Percentiles rank a stretch among this genome's conserved stretches.
These are phyloP conservation scores for Grapholita molesta DNA, from an alignment of 1,140 invertebrate genomes.

Conservation along the genomic window DNA sequence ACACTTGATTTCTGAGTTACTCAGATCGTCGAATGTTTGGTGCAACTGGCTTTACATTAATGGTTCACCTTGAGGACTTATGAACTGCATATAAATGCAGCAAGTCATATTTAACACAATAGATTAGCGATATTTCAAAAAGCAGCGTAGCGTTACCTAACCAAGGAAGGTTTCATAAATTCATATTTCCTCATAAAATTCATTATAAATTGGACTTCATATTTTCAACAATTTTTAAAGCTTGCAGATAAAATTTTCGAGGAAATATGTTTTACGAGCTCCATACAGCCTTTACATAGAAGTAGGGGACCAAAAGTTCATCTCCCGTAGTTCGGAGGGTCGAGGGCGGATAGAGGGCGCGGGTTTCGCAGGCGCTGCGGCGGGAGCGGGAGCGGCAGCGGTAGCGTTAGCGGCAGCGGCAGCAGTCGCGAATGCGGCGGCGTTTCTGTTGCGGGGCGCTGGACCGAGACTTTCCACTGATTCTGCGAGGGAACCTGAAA, in stretches of 20 bases:
- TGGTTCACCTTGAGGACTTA: not conserved
- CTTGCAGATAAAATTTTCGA: not conserved
- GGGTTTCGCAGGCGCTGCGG: conserved; percentile 33
- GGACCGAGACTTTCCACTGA: conserved; percentile 71
- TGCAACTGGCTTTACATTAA: no score
- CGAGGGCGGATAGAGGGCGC: conserved; percentile 76
- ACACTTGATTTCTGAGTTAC: no score
- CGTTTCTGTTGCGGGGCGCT: conserved; percentile 36
- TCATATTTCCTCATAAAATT: not conserved
- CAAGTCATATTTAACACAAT: not conserved
- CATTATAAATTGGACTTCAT: not conserved
- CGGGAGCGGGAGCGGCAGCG: conserved; percentile 75
- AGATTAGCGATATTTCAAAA: not conserved
- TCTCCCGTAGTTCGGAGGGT: conserved; percentile 86
- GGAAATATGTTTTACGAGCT: not conserved
- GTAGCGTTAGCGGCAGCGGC: conserved; percentile 31
- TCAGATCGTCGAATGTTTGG: no score
- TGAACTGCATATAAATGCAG: not conserved
- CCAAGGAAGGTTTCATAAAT: not conserved
- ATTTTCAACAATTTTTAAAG: not conserved
- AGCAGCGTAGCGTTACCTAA: not conserved
- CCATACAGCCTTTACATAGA: conserved; percentile 81
- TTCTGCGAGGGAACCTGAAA: conserved; percentile 57
- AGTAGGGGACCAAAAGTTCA: conserved; percentile 91
- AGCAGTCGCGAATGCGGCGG: conserved; percentile 25